phyloP scores from a whole-genome alignment of 2,113 vertebrate genomes.

The Dipodomys stephensi region DNA sequence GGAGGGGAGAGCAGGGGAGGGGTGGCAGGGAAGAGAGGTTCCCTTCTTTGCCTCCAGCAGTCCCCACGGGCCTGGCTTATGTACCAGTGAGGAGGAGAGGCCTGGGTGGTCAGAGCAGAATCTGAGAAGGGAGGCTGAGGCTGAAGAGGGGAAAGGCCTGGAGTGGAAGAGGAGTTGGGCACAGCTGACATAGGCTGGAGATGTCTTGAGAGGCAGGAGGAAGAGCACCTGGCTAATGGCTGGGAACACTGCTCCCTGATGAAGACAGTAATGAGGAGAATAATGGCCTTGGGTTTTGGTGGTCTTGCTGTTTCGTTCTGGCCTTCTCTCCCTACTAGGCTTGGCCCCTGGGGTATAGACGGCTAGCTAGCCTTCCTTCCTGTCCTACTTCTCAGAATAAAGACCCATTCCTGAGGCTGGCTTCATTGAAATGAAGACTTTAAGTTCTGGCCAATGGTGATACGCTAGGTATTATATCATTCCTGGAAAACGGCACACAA shows the following conservation, averaged over 20 bases:
- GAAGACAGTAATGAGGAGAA: background rate
- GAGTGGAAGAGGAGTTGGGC: background rate
- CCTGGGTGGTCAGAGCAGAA: no score
- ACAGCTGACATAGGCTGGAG: background rate
- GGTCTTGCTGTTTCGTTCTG: background rate
- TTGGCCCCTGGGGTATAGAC: background rate
- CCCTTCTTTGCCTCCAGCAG: no score
- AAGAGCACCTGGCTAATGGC: background rate
- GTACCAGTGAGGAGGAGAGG: no score
- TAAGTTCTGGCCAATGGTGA: no score
- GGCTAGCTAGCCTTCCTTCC: background rate
- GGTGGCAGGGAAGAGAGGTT: background rate
- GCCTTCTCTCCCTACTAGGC: background rate
- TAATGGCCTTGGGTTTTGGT: background rate
- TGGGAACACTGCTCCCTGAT: background rate
- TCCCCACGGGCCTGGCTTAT: background rate
- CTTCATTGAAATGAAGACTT: background rate
- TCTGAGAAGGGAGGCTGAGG: no score
- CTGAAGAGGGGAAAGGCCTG: no score
- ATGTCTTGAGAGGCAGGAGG: background rate
- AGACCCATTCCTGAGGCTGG: background rate
- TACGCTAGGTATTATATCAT: background rate
- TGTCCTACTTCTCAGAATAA: background rate
- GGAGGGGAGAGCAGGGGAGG: no score
- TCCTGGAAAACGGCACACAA: background rate